Base-by-base conservation (phyloP, 1,140 invertebrate genomes). In the Colletes gigas region DNA sequence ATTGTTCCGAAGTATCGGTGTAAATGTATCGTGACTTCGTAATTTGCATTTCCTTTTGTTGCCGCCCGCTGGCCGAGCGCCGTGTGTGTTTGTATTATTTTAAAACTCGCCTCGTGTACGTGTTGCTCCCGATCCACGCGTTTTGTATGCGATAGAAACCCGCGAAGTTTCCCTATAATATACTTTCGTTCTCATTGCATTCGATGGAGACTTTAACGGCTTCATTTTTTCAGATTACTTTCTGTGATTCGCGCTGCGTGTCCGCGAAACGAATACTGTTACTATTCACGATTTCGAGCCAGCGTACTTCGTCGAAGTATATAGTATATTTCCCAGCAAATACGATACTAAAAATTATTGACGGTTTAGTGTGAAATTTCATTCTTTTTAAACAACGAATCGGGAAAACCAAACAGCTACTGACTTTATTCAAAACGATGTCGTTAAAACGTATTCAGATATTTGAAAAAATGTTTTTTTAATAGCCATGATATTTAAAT, bases 91-190 rank as follows among this genome's bases (percentile, higher is more conserved):
- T 8, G 7, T 19, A 39, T 63, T 63, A 62, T 74, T 62, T 74
- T 21, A 63, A 7, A 30, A 5, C 21, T 47, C 6, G 5, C 19
- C 30, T 3, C 21, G 67, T 21, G 30, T 15, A 52, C 17, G 65
- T 8, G 39, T 17, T 54, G n/a, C n/a, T 19, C 15, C n/a, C 30
- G 17, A 75, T 67, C 17, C n/a, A n/a, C 50, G 7, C 39, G 14
- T 57, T 55, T 55, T 39, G 4, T n/a, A 10, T 12, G 30, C 39
- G 63, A 76, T 17, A 67, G 74, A 47, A 76, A 57, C 63, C 63
- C 17, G 0, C 41, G 0, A 67, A 76, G 39, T 57, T 17, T 41
- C 12, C 6, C 19, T 17, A n/a, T 30, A 65, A 63, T 39, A 8
- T 8, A 44, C 69, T 21, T 50, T 57, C 15, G 68, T 57, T 70